Evolutionary conservation across 2,113 vertebrate genomes (phyloP), one percentile per base, ranked within the genome.

Genomic region (Ursus arctos): DNA sequence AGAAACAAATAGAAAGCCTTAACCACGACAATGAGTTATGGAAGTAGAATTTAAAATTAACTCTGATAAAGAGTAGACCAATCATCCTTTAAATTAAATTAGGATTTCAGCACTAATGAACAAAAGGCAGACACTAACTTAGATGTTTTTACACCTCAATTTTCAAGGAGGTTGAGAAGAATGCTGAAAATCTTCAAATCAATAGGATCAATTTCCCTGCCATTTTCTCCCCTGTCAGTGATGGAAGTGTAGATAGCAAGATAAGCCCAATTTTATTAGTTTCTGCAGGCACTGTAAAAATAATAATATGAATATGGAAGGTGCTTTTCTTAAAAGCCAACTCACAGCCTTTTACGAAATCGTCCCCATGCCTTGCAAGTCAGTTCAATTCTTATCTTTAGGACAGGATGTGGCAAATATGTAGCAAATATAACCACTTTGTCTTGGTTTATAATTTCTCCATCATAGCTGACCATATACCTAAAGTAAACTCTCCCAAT

Each of bases 11-110:
- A 97, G 97, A 92, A 94, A 95, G 57, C n/a, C 11, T 90, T 69
- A 69, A 61, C 59, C 3, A 90, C 47, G 53, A 95, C 90, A 97
- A 97, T 88, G 95, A 98, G 86, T 80, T 74, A 51, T 91, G 43
- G 67, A 94, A 98, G 96, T 96, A 97, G 77, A 97, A 96, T 93
- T 97, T 98, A 97, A 97, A 96, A 92, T 47, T 95, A 98, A 96
- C 95, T 97, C 94, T 97, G 59, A 94, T 97, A 95, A 92, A 96
- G 90, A 74, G 92, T 6, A 93, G 55, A 89, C 7, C 89, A 98
- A 94, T 89, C 97, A 94, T 81, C 81, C 33, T 49, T 80, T 96
- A 43, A 95, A 90, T 98, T 95, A 98, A 98, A 93, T 93, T 63
- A 95, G 43, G 24, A 89, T 91, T 72, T 92, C 43, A 74, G 15